Conservation (phyloP, 2,888 invertebrate species). For the Drosophila helvetica region DNA sequence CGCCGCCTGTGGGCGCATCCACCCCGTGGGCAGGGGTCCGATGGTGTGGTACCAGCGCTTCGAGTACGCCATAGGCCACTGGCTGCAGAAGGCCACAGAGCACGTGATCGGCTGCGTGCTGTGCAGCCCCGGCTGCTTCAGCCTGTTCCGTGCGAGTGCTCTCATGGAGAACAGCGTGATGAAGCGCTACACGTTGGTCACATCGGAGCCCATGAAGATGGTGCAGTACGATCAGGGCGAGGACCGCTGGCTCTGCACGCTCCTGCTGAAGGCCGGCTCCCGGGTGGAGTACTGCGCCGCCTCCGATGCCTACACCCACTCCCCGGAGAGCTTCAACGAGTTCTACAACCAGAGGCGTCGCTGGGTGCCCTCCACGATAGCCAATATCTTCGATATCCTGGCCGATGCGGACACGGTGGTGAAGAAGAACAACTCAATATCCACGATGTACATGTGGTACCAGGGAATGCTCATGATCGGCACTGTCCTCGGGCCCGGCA, state of each 20-base stretch:
- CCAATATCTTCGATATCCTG: conserved; percentile 95
- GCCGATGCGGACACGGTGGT: conserved; percentile 91
- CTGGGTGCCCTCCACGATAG: conserved; percentile 98
- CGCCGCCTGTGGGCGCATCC: conserved; percentile 95
- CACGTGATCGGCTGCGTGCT: conserved; percentile 95
- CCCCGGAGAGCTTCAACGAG: conserved; percentile 95
- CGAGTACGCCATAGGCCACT: conserved; percentile 96
- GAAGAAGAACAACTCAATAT: conserved; percentile 94
- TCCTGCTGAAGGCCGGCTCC: conserved; percentile 95
- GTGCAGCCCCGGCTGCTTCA: conserved; percentile 96
- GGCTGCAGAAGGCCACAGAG: conserved; percentile 96
- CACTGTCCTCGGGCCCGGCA: conserved; percentile 89
- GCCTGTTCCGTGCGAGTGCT: conserved; percentile 93
- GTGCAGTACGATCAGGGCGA: conserved; percentile 98
- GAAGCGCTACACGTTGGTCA: conserved; percentile 92
- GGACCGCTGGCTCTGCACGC: conserved; percentile 97
- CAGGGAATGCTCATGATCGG: conserved; percentile 89
- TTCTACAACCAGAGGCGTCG: conserved; percentile 97
- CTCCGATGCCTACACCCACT: conserved; percentile 96
- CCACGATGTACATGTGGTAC: conserved; percentile 90
- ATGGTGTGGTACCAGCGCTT: conserved; percentile 95
- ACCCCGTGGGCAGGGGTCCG: conserved; percentile 92
- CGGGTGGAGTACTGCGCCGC: conserved; percentile 97
- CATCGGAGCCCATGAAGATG: conserved; percentile 91
- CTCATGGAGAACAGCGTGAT: conserved; percentile 96